phyloP scores from a whole-genome alignment of 2,888 invertebrate genomes.

The Nasonovia ribisnigri region DNA sequence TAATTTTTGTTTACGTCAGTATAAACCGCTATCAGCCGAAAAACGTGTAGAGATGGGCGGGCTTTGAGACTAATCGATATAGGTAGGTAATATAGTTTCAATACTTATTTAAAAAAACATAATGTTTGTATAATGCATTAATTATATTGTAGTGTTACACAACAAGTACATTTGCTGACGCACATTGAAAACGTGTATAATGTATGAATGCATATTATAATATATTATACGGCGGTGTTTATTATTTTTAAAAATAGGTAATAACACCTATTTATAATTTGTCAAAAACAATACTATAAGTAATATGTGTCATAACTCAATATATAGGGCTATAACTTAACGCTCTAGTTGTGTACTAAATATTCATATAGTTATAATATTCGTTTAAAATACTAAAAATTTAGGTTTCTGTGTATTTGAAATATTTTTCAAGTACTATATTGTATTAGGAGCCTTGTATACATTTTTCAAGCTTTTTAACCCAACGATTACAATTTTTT shows the following conservation, averaged over 20 bases:
- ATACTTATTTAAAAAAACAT: constrained; percentile 34
- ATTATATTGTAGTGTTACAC: not conserved
- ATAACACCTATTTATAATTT: not conserved
- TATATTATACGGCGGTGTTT: not conserved
- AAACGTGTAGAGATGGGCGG: not conserved
- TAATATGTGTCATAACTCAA: not conserved
- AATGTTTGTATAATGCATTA: not conserved
- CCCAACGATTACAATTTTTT: too few species aligned
- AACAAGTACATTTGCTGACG: not conserved
- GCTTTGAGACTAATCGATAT: not conserved
- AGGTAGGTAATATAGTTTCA: not conserved
- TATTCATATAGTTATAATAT: not conserved
- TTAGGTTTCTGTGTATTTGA: not conserved
- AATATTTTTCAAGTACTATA: too few species aligned
- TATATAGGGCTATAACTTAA: not conserved
- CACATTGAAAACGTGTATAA: not conserved
- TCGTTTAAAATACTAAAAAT: not conserved
- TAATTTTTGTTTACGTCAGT: constrained; percentile 45
- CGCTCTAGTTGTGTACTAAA: not conserved
- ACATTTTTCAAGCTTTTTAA: too few species aligned
- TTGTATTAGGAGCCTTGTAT: too few species aligned
- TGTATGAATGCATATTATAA: not conserved
- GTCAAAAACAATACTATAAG: not conserved
- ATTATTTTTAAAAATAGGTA: not conserved
- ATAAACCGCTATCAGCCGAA: constrained; percentile 12